These are phyloP conservation scores for Drosophila meridionalis DNA, from an alignment of 2,888 invertebrate species.

Conservation along the genomic window DNA sequence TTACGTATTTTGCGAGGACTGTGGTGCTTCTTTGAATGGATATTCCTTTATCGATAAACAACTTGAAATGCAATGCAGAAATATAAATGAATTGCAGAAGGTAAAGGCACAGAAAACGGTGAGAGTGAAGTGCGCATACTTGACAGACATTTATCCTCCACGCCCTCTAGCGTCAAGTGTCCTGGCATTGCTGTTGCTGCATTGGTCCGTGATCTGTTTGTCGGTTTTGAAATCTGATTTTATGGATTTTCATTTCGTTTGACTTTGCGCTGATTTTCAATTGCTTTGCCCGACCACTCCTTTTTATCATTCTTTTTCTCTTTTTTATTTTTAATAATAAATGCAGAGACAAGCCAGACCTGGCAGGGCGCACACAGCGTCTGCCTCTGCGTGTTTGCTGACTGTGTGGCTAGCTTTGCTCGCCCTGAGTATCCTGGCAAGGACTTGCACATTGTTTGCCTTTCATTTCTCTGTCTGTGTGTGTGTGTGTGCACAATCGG, in stretches of 20 bases:
- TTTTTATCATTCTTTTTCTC: background rate
- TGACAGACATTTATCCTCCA: conserved; percentile 57
- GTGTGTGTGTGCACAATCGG: conserved; percentile 17
- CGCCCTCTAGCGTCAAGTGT: conserved; percentile 48
- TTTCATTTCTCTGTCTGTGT: conserved; percentile 48
- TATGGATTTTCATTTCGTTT: conserved; percentile 79
- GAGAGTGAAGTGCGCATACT: conserved; percentile 31
- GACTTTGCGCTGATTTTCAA: conserved; percentile 77
- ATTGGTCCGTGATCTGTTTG: conserved; percentile 65
- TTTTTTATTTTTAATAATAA: conserved; percentile 63
- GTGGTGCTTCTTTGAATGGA: conserved; percentile 15
- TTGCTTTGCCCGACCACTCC: conserved; percentile 38
- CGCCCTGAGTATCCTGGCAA: conserved; percentile 21
- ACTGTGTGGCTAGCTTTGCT: conserved; percentile 26
- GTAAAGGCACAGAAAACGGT: background rate
- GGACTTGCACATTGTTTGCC: conserved; percentile 60
- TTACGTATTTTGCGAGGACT: conserved; percentile 52
- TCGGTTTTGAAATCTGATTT: conserved; percentile 80
- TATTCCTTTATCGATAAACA: conserved; percentile 67
- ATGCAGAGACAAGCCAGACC: conserved; percentile 44
- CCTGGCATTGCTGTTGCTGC: conserved; percentile 34
- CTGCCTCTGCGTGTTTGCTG: background rate
- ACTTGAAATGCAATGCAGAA: conserved; percentile 71
- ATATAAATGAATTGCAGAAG: conserved; percentile 30
- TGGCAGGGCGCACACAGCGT: conserved; percentile 14